phyloP scores from a whole-genome alignment of 2,113 vertebrate species.

The Heptranchias perlo region DNA sequence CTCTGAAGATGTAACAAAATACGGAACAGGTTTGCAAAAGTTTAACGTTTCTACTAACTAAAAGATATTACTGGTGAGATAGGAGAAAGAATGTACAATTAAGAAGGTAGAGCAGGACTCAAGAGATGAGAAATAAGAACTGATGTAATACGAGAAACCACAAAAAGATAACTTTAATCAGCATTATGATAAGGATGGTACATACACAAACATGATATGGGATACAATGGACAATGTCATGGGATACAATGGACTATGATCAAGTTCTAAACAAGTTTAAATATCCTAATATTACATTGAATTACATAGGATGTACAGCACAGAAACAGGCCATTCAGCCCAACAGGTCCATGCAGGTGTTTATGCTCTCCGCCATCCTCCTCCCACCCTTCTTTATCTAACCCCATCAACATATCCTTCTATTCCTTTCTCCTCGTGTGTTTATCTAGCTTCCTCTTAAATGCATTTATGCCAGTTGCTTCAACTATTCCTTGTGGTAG shows the following conservation, averaged over 20 bases:
- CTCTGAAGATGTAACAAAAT: not conserved
- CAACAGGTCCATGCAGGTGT: too few species aligned
- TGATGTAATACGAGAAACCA: too few species aligned
- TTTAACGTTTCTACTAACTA: not conserved
- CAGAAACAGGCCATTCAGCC: too few species aligned
- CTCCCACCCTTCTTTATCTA: too few species aligned
- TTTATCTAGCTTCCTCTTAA: too few species aligned
- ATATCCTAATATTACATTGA: not conserved
- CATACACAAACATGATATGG: not conserved
- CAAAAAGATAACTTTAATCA: not conserved
- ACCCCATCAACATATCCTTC: too few species aligned
- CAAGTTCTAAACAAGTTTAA: not conserved
- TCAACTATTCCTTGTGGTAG: too few species aligned
- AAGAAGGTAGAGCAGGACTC: not conserved
- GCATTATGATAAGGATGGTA: not conserved
- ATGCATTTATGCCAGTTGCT: too few species aligned
- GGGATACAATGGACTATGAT: not conserved
- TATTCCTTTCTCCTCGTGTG: too few species aligned
- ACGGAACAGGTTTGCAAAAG: not conserved
- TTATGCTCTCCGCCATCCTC: too few species aligned
- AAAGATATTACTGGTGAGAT: not conserved
- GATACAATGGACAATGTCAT: not conserved
- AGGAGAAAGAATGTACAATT: not conserved
- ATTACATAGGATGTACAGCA: too few species aligned
- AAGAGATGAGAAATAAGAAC: not conserved